Evolutionary conservation across 2,113 vertebrate genomes (phyloP), one percentile per base, ranked within the genome.

Genomic region (Lophius piscatorius): DNA sequence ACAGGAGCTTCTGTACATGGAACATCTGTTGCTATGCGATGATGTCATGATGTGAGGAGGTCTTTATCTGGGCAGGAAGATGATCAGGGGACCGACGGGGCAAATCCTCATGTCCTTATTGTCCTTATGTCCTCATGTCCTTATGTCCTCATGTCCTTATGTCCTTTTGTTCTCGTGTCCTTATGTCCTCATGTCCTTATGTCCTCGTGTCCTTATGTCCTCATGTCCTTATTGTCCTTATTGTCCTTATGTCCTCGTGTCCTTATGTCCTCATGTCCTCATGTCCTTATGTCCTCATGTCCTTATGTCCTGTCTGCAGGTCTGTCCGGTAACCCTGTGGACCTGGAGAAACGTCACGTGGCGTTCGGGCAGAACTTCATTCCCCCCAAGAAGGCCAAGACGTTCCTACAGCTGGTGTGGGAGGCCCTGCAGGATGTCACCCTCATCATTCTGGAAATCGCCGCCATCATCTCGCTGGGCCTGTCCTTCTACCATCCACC

Each of bases 401-500:
- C 96, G 0, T 99, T 99, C 89, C 87, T 98, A 85, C 92, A 94
- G 85, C 91, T 99, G 84, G 97, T 99, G 69, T 98, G 97, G 97
- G 97, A 98, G 81, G 97, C 97, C 0, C 92, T 99, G 52, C 97
- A 99, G 82, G 97, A 99, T 20, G 95, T 98, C 66, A 99, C 97
- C 0, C 93, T 99, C 20, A 99, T 99, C 78, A 98, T 99, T 77
- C 87, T 99, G 88, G 96, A 98, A 86, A 94, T 99, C 0, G 96
- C 97, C 10, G 97, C 97, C 82, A 94, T 98, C 87, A 94, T 99
- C 87, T 99, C 96, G 9, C 80, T 99, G 66, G 94, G 94, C 39
- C 83, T 99, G 21, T 98, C 96, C 46, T 98, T 99, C 82, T 99
- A 98, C 62, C 94, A 93, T 42, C 95, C 96, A 16, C 91, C 92